phyloP scores from a whole-genome alignment of 2,113 vertebrate genomes.

The Campylomormyrus tamandua region DNA sequence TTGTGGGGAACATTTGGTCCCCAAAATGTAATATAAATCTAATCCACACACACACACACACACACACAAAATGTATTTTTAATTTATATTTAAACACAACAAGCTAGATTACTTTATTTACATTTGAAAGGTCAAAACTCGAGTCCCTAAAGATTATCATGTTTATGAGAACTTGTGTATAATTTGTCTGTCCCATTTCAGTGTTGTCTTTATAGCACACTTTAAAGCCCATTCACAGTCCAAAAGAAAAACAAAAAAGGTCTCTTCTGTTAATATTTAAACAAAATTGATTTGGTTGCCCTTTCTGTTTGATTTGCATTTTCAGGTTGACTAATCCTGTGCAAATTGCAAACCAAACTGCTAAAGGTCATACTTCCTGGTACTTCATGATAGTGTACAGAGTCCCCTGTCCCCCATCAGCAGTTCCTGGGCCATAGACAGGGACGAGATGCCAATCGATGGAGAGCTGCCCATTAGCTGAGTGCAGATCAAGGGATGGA shows the following conservation, averaged over 20 bases:
- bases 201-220: slow-evolving; percentile 18
- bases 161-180: slow-evolving; percentile 25
- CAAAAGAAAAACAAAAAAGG: slow-evolving; percentile 22
- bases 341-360: slow-evolving; percentile 49
- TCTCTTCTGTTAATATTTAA: slow-evolving; percentile 33
- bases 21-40: too few species aligned
- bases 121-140: slow-evolving; percentile 39
- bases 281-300: slow-evolving; percentile 51
- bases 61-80: background rate
- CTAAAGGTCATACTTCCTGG: slow-evolving; percentile 51
- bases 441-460: slow-evolving; percentile 69
- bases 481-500: slow-evolving; percentile 62
- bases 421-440: slow-evolving; percentile 44
- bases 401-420: slow-evolving; percentile 46
- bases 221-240: slow-evolving; percentile 13
- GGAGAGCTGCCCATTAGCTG: slow-evolving; percentile 59
- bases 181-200: slow-evolving; percentile 34
- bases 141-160: background rate
- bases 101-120: slow-evolving; percentile 18
- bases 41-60: background rate
- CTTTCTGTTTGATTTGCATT: slow-evolving; percentile 58
- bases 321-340: slow-evolving; percentile 44
- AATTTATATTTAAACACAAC: slow-evolving; percentile 8
- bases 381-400: slow-evolving; percentile 37
- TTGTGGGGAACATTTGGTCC: too few species aligned